Conservation (phyloP, 2,797 vertebrate genomes). For the Anguilla pacifica region DNA sequence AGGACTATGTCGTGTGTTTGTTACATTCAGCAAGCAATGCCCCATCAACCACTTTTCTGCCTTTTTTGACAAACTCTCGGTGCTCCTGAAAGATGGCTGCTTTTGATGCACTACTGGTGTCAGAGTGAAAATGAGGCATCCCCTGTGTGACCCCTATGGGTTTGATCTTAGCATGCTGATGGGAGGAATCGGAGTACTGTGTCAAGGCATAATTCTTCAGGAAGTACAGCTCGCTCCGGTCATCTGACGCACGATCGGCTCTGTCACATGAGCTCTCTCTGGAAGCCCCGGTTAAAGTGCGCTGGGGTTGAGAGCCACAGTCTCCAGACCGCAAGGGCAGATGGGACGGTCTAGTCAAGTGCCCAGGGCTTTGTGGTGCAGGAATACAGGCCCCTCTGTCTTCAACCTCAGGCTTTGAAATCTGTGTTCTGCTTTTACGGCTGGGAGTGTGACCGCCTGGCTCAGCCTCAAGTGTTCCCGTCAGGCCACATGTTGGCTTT, state of each 20-base stretch:
- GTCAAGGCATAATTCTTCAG: conserved; percentile 50
- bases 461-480: conserved; percentile 43
- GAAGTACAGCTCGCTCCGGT: conserved; percentile 52
- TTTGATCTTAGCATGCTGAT: conserved; percentile 63
- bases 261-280: conserved; percentile 42
- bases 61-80: conserved; percentile 59
- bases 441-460: not conserved
- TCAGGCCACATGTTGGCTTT: conserved; percentile 35
- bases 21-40: conserved; percentile 49
- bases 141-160: conserved; percentile 68
- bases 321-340: conserved; percentile 62
- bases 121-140: conserved; percentile 56
- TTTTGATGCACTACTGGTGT: conserved; percentile 44
- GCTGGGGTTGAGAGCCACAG: conserved; percentile 50
- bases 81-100: conserved; percentile 55
- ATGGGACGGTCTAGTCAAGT: conserved; percentile 61
- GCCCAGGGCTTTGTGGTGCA: conserved; percentile 50
- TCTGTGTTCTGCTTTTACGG: conserved; percentile 40
- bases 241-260: conserved; percentile 57
- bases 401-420: conserved; percentile 21
- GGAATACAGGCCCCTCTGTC: conserved; percentile 51
- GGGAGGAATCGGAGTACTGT: conserved; percentile 56
- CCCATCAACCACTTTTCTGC: conserved; percentile 53
- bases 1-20: conserved; percentile 47
- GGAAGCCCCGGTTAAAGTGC: conserved; percentile 45